Percentiles rank a stretch among this genome's conserved stretches.
Conservation (phyloP, 2,113 vertebrate genomes). For the Alligator mississippiensis region DNA sequence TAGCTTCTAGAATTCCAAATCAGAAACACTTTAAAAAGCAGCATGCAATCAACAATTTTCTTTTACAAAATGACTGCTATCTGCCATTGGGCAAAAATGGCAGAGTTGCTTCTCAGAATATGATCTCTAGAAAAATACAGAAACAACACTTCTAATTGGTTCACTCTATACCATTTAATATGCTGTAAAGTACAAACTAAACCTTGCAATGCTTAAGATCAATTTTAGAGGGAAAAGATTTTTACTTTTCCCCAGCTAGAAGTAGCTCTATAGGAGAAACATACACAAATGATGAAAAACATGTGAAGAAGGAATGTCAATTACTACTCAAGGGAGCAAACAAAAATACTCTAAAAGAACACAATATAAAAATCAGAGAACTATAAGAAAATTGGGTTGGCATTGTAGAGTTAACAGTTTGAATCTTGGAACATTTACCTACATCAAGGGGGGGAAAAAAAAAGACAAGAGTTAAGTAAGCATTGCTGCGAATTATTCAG, state of each 20-base stretch:
- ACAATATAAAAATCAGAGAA: conserved; percentile 52
- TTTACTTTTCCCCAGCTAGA: conserved; percentile 28
- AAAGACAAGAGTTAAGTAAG: background rate
- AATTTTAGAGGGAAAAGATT: background rate
- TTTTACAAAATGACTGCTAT: background rate
- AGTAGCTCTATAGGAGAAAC: conserved; percentile 10
- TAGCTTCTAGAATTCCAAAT: background rate
- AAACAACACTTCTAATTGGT: background rate
- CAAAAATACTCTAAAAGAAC: conserved; percentile 43
- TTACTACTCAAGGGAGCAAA: conserved; percentile 59
- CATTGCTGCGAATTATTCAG: conserved; percentile 10
- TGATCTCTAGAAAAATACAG: background rate
- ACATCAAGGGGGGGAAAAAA: conserved; percentile 16
- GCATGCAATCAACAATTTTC: background rate
- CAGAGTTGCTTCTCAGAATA: background rate
- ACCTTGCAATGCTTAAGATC: background rate
- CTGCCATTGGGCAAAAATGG: background rate
- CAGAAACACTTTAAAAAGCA: background rate
- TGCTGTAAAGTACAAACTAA: background rate
- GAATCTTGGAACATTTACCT: conserved; percentile 41
- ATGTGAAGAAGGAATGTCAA: conserved; percentile 28
- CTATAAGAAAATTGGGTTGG: conserved; percentile 45
- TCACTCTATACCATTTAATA: background rate
- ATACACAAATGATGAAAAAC: background rate
- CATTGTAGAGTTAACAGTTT: conserved; percentile 27